Evolutionary conservation across 2,113 vertebrate genomes (phyloP).

Genomic region (Rhynchomys soricoides): DNA sequence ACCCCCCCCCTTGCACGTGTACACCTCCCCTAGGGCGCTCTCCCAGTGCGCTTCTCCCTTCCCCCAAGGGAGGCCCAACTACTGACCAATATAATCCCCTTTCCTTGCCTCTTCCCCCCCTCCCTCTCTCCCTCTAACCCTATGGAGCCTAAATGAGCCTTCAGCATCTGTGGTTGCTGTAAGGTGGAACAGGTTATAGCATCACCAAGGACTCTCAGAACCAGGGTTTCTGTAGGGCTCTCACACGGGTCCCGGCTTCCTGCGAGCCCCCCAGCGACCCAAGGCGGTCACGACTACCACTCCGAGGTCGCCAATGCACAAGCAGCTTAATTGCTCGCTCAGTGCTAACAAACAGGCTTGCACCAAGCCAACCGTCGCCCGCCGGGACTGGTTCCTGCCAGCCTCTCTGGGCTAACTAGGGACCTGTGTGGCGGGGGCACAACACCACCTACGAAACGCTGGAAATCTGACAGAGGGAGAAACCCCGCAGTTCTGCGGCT

Average conservation of each 20-base stretch:
- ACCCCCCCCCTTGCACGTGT: conserved; percentile 43
- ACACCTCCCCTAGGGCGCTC: conserved; percentile 26
- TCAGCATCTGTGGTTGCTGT: neutral
- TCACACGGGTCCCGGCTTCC: neutral
- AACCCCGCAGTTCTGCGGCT: neutral
- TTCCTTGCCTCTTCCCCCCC: neutral
- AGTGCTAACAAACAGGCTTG: conserved; percentile 56
- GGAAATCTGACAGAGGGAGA: neutral
- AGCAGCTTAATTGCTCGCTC: conserved; percentile 34
- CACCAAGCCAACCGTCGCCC: conserved; percentile 48
- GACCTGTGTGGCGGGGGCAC: neutral
- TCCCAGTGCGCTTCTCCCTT: conserved; percentile 48
- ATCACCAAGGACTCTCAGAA: neutral
- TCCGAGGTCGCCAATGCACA: neutral
- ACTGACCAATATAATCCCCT: conserved; percentile 51
- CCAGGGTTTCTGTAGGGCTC: neutral
- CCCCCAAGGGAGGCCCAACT: neutral
- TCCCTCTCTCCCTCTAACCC: neutral
- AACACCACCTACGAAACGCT: neutral
- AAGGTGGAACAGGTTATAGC: neutral
- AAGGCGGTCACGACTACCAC: neutral
- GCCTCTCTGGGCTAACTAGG: neutral
- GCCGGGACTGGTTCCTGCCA: neutral
- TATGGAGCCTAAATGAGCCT: neutral
- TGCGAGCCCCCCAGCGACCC: neutral